These are phyloP conservation scores for Peromyscus eremicus DNA, from an alignment of 2,797 vertebrate species.

Conservation along the genomic window DNA sequence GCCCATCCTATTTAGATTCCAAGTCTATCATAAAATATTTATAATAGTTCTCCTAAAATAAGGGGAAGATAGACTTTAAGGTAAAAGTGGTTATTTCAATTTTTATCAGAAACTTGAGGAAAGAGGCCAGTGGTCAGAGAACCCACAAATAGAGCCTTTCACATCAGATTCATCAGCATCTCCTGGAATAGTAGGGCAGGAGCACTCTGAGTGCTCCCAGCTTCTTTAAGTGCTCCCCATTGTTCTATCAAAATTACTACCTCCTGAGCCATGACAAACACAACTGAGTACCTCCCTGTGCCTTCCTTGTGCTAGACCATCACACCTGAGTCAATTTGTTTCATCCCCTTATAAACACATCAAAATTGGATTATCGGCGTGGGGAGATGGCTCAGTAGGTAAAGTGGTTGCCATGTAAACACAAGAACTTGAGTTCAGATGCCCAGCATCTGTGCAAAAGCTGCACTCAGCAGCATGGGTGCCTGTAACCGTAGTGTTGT, in stretches of 20 bases:
- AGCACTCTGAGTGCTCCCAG: neutral
- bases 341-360: neutral
- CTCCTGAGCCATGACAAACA: neutral
- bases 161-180: neutral
- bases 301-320: neutral
- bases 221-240: neutral
- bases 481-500: too few relatives aligned
- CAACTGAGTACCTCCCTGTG: neutral
- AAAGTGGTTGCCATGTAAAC: neutral
- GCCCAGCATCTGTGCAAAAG: neutral
- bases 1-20: neutral
- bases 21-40: conserved; percentile 50
- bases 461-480: neutral
- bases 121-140: neutral
- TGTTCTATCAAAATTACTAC: neutral
- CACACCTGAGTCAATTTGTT: fast-evolving
- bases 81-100: conserved; percentile 37
- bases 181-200: neutral
- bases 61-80: conserved; percentile 50
- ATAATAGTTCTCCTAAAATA: conserved; percentile 60
- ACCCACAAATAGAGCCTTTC: neutral
- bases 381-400: neutral
- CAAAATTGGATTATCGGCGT: neutral
- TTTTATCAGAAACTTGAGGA: conserved; percentile 27
- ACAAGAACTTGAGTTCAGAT: neutral